Evolutionary conservation across 2,888 invertebrate genomes (phyloP).

Genomic region (Limenitis camilla): DNA sequence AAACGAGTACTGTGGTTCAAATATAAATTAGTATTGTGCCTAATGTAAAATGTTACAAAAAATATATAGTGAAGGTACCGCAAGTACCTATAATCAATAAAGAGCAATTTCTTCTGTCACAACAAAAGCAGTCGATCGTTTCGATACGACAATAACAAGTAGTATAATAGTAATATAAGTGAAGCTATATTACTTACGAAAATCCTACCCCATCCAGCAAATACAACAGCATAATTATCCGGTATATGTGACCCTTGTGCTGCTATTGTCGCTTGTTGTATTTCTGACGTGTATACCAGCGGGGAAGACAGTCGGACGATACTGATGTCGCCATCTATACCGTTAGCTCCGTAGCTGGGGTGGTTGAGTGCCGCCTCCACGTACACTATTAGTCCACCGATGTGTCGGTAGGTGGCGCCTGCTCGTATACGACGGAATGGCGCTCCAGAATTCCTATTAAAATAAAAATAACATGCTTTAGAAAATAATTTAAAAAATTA

Average conservation of each 20-base stretch:
- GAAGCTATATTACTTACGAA: slow-evolving; percentile 28
- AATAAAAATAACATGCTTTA: too few species aligned
- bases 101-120: too few species aligned
- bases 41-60: too few species aligned
- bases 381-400: slow-evolving; percentile 33
- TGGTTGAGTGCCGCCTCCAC: slow-evolving; percentile 25
- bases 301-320: slow-evolving; percentile 32
- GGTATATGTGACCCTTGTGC: slow-evolving; percentile 23
- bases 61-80: too few species aligned
- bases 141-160: too few species aligned
- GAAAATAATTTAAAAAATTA: too few species aligned
- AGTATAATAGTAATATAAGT: too few species aligned
- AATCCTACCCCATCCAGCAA: slow-evolving; percentile 44
- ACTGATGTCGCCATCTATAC: slow-evolving; percentile 77
- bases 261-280: slow-evolving; percentile 31
- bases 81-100: too few species aligned
- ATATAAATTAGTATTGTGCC: too few species aligned
- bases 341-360: slow-evolving; percentile 80
- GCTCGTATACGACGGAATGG: slow-evolving; percentile 41
- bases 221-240: slow-evolving; percentile 30
- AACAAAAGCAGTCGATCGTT: too few species aligned
- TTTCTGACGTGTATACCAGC: slow-evolving; percentile 26
- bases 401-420: slow-evolving; percentile 39
- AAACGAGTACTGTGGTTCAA: too few species aligned
- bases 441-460: slow-evolving; percentile 30